Evolutionary conservation across 30 jellyfish, hydroid and myxozoan genomes (phyloP).

Genomic region (Clytia hemisphaerica): DNA sequence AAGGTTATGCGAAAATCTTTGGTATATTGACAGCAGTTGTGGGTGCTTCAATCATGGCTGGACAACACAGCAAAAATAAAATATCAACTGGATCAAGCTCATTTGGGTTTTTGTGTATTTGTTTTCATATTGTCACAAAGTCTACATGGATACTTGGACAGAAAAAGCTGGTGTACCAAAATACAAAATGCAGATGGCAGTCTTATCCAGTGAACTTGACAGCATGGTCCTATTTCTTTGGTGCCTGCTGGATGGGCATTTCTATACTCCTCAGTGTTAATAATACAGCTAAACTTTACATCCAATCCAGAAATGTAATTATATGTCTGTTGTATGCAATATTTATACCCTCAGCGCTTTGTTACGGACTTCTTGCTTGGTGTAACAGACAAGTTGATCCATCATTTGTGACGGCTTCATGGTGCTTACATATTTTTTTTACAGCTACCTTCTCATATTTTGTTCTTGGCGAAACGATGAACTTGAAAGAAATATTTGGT

Average conservation of each 20-base stretch:
- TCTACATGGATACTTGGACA: too few relatives aligned
- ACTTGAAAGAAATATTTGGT: background rate
- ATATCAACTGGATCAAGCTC: background rate
- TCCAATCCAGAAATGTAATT: too few relatives aligned
- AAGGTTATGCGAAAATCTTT: background rate
- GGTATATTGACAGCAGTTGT: background rate
- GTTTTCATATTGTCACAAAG: background rate
- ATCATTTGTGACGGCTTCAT: background rate
- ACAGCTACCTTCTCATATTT: background rate
- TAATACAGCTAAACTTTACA: background rate
- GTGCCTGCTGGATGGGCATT: background rate
- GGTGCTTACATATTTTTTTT: background rate
- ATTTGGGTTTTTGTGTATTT: background rate
- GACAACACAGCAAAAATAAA: background rate
- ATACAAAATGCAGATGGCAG: background rate
- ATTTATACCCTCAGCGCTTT: too few relatives aligned
- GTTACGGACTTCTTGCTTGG: background rate
- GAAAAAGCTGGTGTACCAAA: background rate
- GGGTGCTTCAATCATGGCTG: background rate
- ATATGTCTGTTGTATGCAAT: too few relatives aligned
- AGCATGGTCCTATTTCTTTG: background rate
- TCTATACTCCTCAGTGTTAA: background rate
- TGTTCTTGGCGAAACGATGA: background rate
- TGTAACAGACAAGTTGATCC: background rate
- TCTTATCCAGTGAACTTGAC: background rate